Base-by-base conservation (phyloP, 2,113 vertebrate genomes). In the Tragelaphus scriptus region DNA sequence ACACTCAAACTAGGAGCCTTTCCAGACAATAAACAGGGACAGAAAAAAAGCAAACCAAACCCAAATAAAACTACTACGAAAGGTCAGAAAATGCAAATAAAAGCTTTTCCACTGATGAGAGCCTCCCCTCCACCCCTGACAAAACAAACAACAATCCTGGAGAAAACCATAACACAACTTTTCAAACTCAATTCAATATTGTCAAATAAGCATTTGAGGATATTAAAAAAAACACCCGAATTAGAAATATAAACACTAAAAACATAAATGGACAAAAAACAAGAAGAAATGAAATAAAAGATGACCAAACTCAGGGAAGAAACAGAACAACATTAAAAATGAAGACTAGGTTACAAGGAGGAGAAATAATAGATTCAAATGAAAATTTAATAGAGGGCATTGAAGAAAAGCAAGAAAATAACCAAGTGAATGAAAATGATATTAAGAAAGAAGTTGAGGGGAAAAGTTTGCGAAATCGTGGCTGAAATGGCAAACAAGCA, bases 161-260 rank as follows among this genome's bases (percentile, higher is more conserved):
- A 79, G 30, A 91, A 90, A 94, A 89, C 16, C 47, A 26, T 28
- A 81, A 75, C 16, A 77, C 6, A 53, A 55, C 21, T 92, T 85
- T 88, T 87, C 63, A 77, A 88, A 68, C 17, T 49, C 49, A 95
- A 90, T 71, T 88, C 84, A 95, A 89, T 56, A 92, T 4, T 40
- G 3, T 55, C 53, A 95, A 86, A 40, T 23, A 94, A 94, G n/a
- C 55, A 94, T 68, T 58, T 87, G 8, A 30, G 49, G 11, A 90
- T 85, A 88, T 49, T n/a, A 92, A 88, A 97, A 87, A 87, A 84
- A 94, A 59, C 2, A 77, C 5, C 11, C 71, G 26, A 96, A 49
- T 96, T 75, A 68, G 86, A 97, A 95, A 93, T 44, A 89, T 15
- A 87, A 96, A 95, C 25, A 87, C 23, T 71, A 94, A 91, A 85